These are phyloP conservation scores for Cecropterus lyciades DNA, from an alignment of 1,140 invertebrate genomes.

Conservation along the genomic window DNA sequence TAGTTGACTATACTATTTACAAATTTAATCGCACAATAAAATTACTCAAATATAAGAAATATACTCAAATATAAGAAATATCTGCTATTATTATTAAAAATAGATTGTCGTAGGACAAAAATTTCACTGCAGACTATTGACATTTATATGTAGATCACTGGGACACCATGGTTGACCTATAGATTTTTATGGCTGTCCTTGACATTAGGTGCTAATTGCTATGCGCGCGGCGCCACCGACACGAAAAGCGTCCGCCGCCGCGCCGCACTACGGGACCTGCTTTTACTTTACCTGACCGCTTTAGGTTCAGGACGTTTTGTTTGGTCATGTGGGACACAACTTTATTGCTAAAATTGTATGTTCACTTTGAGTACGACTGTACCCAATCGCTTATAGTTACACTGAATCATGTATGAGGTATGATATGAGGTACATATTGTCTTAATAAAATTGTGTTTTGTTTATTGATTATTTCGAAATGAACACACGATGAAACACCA, in stretches of 20 bases:
- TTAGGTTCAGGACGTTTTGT: constrained; percentile 11
- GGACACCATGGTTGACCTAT: constrained; percentile 20
- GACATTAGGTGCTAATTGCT: constrained; percentile 40
- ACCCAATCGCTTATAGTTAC: background rate
- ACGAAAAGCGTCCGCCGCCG: constrained; percentile 19
- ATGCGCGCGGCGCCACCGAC: constrained; percentile 16
- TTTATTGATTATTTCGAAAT: background rate
- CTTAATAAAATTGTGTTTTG: too few relatives aligned
- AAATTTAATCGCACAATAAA: too few relatives aligned
- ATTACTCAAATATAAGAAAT: too few relatives aligned
- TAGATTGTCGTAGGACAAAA: background rate
- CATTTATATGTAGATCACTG: constrained; percentile 37
- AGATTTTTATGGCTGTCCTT: constrained; percentile 48
- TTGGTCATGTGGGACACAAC: background rate
- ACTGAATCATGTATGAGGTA: too few relatives aligned
- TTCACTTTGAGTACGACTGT: background rate
- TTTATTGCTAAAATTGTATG: background rate
- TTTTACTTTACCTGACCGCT: constrained; percentile 39
- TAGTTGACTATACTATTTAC: too few relatives aligned
- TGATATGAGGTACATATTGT: too few relatives aligned
- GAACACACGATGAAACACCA: constrained; percentile 19
- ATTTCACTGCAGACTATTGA: background rate
- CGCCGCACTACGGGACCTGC: constrained; percentile 31
- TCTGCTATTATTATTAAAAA: background rate
- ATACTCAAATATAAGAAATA: too few relatives aligned